A percentile compares a stretch with the other conserved stretches of the same genome.
These are phyloP conservation scores for Pardalotus punctatus DNA, from an alignment of 2,113 vertebrate genomes.

Conservation along the genomic window DNA sequence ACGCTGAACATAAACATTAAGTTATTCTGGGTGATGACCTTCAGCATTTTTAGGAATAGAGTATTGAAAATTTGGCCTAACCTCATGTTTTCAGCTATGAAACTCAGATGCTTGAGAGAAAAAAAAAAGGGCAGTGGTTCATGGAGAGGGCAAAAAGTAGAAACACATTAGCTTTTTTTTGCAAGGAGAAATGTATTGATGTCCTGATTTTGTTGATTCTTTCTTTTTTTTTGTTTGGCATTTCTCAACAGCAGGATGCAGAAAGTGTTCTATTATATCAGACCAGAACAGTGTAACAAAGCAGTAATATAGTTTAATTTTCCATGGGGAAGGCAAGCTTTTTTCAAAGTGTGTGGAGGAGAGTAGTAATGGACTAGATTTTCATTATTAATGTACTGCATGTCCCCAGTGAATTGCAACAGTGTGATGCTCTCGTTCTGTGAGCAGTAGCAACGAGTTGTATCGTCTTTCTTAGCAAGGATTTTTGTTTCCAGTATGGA, in stretches of 20 bases:
- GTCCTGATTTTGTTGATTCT: not conserved
- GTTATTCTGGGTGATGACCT: not conserved
- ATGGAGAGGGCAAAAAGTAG: not conserved
- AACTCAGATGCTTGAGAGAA: not conserved
- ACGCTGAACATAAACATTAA: not conserved
- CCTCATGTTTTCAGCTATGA: not conserved
- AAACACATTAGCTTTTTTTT: not conserved
- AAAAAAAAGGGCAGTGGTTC: not conserved
- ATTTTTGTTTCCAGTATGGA: conserved; percentile 2
- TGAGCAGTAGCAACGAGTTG: not conserved
- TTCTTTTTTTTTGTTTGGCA: not conserved
- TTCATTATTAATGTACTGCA: conserved; percentile 20
- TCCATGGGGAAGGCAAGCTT: conserved; percentile 1
- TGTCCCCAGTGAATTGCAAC: not conserved
- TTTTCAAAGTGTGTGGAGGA: not conserved
- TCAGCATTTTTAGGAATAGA: not conserved
- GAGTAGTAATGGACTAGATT: conserved; percentile 24
- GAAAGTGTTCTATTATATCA: not conserved
- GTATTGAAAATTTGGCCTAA: not conserved
- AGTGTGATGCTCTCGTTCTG: not conserved
- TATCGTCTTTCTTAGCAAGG: not conserved
- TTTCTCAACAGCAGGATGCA: not conserved
- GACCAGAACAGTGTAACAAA: not conserved
- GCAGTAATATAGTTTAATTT: not conserved
- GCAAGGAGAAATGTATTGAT: not conserved